These are phyloP conservation scores for Burhinus oedicnemus DNA, from an alignment of 2,113 vertebrate genomes.

Conservation along the genomic window DNA sequence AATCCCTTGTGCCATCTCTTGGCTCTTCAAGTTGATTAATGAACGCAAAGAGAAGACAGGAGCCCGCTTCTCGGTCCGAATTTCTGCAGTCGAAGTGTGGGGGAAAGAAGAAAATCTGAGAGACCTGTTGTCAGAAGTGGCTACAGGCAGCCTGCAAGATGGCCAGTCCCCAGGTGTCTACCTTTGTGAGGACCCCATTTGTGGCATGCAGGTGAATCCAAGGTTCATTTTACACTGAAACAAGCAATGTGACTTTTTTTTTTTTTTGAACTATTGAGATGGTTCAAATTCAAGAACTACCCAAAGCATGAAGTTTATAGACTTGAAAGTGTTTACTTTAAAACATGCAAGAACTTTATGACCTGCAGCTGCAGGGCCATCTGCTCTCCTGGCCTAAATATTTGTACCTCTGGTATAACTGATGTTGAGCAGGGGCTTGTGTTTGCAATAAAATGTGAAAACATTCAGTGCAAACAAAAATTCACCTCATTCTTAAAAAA, in stretches of 20 bases:
- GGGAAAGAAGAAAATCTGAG: conserved; percentile 97
- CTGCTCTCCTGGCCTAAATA: conserved; percentile 73
- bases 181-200: conserved; percentile 97
- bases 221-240: background rate
- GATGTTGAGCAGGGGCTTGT: conserved; percentile 64
- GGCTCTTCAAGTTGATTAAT: conserved; percentile 97
- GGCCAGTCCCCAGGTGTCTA: conserved; percentile 98
- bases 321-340: conserved; percentile 65
- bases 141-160: conserved; percentile 94
- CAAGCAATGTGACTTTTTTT: background rate
- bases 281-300: conserved; percentile 16
- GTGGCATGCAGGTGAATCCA: conserved; percentile 93
- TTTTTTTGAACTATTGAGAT: background rate
- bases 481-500: conserved; percentile 43
- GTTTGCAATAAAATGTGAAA: conserved; percentile 58
- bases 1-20: conserved; percentile 98
- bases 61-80: conserved; percentile 95
- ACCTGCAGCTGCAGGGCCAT: conserved; percentile 73
- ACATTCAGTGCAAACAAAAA: conserved; percentile 49
- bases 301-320: background rate
- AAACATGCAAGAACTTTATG: conserved; percentile 61
- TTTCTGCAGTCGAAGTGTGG: conserved; percentile 98
- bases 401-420: conserved; percentile 73
- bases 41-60: conserved; percentile 97
- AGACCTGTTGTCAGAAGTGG: conserved; percentile 93